A percentile compares a stretch with the other conserved stretches of the same genome.
phyloP scores from a whole-genome alignment of 2,797 vertebrate species.

The Sorex maritimensis region DNA sequence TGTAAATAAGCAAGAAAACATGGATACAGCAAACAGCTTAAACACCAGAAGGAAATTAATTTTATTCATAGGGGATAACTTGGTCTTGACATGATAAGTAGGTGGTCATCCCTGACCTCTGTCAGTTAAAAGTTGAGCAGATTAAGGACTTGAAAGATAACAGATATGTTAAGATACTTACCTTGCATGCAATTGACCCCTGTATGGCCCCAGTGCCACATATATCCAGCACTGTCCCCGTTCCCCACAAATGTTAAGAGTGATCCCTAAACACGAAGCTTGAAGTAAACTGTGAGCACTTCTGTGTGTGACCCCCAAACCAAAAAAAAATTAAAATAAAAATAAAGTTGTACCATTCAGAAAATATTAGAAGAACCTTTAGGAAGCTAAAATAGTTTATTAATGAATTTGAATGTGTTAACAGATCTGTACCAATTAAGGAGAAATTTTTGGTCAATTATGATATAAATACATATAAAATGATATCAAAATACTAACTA shows the following conservation, averaged over 20 bases:
- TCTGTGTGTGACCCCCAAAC: no score
- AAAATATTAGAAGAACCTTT: background rate
- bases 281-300: no score
- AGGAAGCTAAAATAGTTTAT: slow-evolving; percentile 33
- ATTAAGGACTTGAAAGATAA: background rate
- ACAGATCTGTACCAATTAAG: background rate
- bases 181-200: no score
- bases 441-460: background rate
- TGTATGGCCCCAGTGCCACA: no score
- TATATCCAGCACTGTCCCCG: no score
- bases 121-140: background rate
- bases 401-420: slow-evolving; percentile 31
- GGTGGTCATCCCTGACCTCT: background rate
- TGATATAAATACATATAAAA: background rate
- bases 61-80: background rate
- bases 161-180: no score
- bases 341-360: no score
- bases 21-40: background rate
- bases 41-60: background rate
- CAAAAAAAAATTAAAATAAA: no score
- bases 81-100: background rate
- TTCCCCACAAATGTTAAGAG: no score
- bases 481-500: background rate
- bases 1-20: background rate
- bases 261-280: no score